These are phyloP conservation scores for Parauchenoglanis punctatus DNA, from an alignment of 2,797 vertebrate species.

Conservation along the genomic window DNA sequence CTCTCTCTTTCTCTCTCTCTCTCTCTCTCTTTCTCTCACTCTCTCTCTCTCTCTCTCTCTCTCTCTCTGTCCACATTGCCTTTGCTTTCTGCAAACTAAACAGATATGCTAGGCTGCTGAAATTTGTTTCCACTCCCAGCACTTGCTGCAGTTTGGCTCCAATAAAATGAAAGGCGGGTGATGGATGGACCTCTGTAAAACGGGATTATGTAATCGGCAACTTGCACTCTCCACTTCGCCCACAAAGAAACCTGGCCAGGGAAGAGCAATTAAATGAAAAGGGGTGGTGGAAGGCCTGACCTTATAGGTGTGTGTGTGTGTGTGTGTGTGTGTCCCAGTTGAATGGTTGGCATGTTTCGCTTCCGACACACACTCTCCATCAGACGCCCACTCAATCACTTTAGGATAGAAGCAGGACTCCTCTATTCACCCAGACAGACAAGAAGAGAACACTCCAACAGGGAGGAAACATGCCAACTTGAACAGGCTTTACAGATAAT, in stretches of 20 bases:
- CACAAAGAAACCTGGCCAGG: slow-evolving; percentile 54
- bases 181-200: slow-evolving; percentile 66
- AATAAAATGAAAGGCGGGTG: slow-evolving; percentile 67
- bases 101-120: slow-evolving; percentile 67
- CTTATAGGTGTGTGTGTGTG: slow-evolving; percentile 49
- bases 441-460: slow-evolving; percentile 10
- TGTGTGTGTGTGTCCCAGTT: slow-evolving; percentile 49
- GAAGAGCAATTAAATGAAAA: slow-evolving; percentile 57
- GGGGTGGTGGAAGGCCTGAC: slow-evolving; percentile 48
- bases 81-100: slow-evolving; percentile 76
- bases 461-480: slow-evolving; percentile 7
- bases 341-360: slow-evolving; percentile 57
- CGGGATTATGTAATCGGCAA: slow-evolving; percentile 66
- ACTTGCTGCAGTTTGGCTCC: slow-evolving; percentile 66
- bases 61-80: slow-evolving; percentile 65
- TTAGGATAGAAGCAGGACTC: slow-evolving; percentile 27
- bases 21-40: slow-evolving; percentile 41
- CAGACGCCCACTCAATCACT: slow-evolving; percentile 57
- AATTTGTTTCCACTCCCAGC: slow-evolving; percentile 66
- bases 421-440: slow-evolving; percentile 46
- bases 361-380: slow-evolving; percentile 58
- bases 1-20: slow-evolving; percentile 47
- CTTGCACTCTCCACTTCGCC: slow-evolving; percentile 59
- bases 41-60: slow-evolving; percentile 4
- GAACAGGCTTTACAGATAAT: slow-evolving; percentile 12